Conservation (phyloP, 2,888 invertebrate species). For the Campoplex nolae region DNA sequence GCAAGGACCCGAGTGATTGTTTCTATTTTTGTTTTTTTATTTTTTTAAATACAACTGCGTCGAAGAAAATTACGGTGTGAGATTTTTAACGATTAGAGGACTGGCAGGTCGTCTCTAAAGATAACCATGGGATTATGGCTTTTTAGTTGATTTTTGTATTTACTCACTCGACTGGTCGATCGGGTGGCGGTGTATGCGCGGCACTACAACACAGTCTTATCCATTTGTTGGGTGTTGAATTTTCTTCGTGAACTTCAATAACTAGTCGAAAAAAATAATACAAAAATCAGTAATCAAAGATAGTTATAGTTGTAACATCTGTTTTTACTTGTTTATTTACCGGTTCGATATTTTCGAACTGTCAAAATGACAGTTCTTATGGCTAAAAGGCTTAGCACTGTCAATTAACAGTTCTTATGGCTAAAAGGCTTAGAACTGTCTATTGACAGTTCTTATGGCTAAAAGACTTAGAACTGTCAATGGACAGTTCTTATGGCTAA, state of each 20-base stretch:
- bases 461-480: too few species aligned
- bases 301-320: not conserved
- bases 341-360: too few species aligned
- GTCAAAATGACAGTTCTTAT: too few species aligned
- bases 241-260: constrained; percentile 78
- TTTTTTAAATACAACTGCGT: not conserved
- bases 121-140: not conserved
- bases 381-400: too few species aligned
- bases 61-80: not conserved
- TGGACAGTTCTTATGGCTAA: too few species aligned
- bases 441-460: too few species aligned
- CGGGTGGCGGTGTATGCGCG: constrained; percentile 73
- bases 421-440: too few species aligned
- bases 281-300: not conserved
- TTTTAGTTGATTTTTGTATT: not conserved
- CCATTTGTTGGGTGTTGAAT: constrained; percentile 76
- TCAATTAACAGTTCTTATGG: too few species aligned
- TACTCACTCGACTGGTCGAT: constrained; percentile 78
- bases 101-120: too few species aligned
- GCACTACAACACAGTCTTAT: constrained; percentile 78
- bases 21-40: too few species aligned
- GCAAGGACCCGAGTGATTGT: too few species aligned
- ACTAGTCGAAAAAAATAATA: constrained; percentile 65
- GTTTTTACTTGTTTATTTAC: too few species aligned
- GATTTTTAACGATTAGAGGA: not conserved